Conservation (phyloP, 2,797 vertebrate species). For the Thamnophis elegans region DNA sequence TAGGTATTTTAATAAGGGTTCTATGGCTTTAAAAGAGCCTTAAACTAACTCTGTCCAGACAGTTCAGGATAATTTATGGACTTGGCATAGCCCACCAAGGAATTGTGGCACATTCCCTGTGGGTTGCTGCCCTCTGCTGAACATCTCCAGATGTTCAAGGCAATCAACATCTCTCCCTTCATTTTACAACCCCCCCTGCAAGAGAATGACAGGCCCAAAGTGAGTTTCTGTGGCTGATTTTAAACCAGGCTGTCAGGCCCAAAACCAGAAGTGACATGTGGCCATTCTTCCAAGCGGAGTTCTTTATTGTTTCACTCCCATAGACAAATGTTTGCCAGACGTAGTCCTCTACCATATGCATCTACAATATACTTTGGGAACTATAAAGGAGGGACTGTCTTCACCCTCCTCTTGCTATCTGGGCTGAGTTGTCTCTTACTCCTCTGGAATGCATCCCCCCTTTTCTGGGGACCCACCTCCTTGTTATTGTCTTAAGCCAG, state of each 20-base stretch:
- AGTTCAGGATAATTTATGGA: not conserved
- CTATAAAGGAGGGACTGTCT: not conserved
- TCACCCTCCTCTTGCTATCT: not conserved
- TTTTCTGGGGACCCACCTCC: not conserved
- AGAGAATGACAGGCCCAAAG: not conserved
- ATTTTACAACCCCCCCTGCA: not conserved
- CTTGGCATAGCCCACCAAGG: not conserved
- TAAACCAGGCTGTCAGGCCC: not conserved
- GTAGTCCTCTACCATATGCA: too few species aligned
- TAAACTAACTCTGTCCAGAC: too few species aligned
- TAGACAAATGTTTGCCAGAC: too few species aligned
- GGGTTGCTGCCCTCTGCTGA: not conserved
- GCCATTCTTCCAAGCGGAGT: not conserved
- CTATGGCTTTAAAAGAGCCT: not conserved
- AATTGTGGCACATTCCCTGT: not conserved
- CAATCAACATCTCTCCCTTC: not conserved
- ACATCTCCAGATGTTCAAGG: not conserved
- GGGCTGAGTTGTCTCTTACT: not conserved
- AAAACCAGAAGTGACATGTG: not conserved
- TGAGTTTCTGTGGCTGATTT: not conserved
- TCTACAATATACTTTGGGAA: not conserved
- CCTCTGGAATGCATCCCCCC: not conserved
- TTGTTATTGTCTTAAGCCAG: not conserved
- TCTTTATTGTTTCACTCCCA: not conserved
- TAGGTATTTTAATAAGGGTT: too few species aligned